Conservation (phyloP, 2,113 vertebrate genomes). For the Zapornia atra region DNA sequence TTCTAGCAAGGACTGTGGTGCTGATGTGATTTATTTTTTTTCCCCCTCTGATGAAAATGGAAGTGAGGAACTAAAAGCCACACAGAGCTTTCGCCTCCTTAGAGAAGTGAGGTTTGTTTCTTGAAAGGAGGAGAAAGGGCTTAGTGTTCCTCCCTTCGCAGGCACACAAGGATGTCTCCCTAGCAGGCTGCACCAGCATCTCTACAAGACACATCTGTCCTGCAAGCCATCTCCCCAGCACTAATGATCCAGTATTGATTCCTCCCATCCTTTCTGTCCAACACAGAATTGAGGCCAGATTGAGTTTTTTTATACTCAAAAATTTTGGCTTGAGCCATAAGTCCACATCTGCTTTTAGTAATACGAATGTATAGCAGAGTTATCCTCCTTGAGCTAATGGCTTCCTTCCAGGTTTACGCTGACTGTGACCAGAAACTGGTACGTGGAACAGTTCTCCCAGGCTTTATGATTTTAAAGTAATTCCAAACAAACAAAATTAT, state of each 20-base stretch:
- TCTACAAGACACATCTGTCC: neutral
- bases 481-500: neutral
- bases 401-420: neutral
- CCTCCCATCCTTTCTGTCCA: neutral
- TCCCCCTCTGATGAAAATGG: neutral
- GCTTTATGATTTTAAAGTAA: neutral
- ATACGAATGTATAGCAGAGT: neutral
- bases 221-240: neutral
- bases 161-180: neutral
- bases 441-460: neutral
- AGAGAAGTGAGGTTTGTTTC: neutral
- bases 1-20: neutral
- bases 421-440: neutral
- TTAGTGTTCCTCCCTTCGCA: neutral
- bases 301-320: neutral
- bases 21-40: neutral
- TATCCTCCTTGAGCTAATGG: neutral
- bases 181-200: neutral
- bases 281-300: neutral
- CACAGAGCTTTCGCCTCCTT: neutral
- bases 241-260: neutral
- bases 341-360: slow-evolving; percentile 5
- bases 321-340: neutral
- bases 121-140: neutral
- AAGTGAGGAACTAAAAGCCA: neutral